Conservation (phyloP, 2,888 invertebrate species). For the Zeuzera pyrina region DNA sequence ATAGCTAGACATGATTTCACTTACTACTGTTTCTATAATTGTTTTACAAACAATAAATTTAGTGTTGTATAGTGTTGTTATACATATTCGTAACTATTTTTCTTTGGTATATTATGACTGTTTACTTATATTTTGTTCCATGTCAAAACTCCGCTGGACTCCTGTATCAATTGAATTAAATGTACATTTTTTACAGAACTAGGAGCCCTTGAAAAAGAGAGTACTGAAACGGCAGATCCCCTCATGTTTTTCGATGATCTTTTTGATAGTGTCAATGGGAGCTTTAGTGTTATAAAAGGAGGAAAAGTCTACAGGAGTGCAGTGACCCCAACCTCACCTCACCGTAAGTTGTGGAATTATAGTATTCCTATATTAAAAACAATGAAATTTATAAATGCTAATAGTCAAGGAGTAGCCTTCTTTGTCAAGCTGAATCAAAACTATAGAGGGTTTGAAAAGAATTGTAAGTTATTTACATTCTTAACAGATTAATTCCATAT, state of each 20-base stretch:
- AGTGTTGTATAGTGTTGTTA: too few species aligned
- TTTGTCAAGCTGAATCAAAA: constrained; percentile 4
- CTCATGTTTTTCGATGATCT: not conserved
- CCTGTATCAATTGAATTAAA: too few species aligned
- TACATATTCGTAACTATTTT: too few species aligned
- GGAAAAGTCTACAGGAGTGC: not conserved
- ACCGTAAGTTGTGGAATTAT: not conserved
- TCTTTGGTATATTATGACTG: too few species aligned
- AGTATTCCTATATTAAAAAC: not conserved
- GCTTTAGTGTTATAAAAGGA: not conserved
- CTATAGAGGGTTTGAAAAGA: constrained; percentile 4
- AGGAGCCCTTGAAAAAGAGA: not conserved
- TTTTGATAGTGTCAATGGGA: not conserved
- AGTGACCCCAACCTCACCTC: not conserved
- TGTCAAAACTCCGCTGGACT: too few species aligned
- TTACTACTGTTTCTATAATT: too few species aligned
- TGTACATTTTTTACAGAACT: too few species aligned
- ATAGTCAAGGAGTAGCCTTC: constrained; percentile 2
- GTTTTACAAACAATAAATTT: too few species aligned
- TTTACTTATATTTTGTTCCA: too few species aligned
- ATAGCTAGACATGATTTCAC: too few species aligned
- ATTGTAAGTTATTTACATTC: constrained; percentile 1
- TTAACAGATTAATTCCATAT: not conserved
- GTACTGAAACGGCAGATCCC: not conserved
- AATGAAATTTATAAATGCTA: not conserved